Conservation (phyloP, 2,888 invertebrate species). For the Heliconius erato region DNA sequence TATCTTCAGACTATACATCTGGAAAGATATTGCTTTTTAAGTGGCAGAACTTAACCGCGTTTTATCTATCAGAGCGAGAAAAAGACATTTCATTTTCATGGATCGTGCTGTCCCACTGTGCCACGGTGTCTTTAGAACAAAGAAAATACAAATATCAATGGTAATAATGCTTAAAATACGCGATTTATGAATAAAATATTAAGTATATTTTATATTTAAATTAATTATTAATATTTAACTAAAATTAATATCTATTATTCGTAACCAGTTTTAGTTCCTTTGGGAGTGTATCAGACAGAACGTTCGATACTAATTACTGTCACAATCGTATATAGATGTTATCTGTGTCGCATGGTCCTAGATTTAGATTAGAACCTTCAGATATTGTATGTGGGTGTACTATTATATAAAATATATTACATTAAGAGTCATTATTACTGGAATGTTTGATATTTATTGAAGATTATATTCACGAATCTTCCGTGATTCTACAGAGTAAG, state of each 20-base stretch:
- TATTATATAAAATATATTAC: neutral
- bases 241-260: neutral
- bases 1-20: too few species aligned
- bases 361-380: neutral
- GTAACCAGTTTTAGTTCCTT: neutral
- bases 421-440: neutral
- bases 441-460: neutral
- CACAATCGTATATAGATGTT: neutral
- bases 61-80: neutral
- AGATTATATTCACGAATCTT: conserved; percentile 9
- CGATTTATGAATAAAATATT: too few species aligned
- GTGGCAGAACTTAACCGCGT: neutral
- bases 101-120: too few species aligned
- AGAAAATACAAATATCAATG: too few species aligned
- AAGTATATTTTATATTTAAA: too few species aligned
- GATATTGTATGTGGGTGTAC: neutral
- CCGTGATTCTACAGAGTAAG: neutral
- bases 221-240: neutral
- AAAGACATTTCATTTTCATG: neutral
- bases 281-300: neutral
- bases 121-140: too few species aligned
- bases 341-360: conserved; percentile 7
- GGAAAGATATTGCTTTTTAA: neutral
- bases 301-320: conserved; percentile 13
- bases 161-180: too few species aligned